Conservation (phyloP, 1,140 invertebrate species). For the Geopemphigus sp. region DNA sequence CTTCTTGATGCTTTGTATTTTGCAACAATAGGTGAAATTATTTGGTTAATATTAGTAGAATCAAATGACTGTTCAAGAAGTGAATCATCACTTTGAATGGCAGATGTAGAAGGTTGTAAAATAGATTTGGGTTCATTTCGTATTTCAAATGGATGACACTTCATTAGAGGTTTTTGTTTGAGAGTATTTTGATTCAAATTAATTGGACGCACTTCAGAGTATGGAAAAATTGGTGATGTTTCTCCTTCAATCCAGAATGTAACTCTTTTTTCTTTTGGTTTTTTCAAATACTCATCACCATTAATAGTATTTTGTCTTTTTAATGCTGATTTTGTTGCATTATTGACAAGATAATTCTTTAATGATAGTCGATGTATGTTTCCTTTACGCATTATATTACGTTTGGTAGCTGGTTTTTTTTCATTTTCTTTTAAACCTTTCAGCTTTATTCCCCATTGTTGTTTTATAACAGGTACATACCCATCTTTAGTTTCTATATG, state of each 20-base stretch:
- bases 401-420: slow-evolving; percentile 31
- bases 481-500: slow-evolving; percentile 4
- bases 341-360: slow-evolving; percentile 16
- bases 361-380: slow-evolving; percentile 23
- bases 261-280: slow-evolving; percentile 43
- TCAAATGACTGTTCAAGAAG: not conserved
- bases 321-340: slow-evolving; percentile 35
- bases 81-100: not conserved
- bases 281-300: slow-evolving; percentile 13
- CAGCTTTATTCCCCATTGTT: not conserved
- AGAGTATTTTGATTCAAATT: slow-evolving; percentile 31
- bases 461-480: not conserved
- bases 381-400: slow-evolving; percentile 26
- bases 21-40: slow-evolving; percentile 34
- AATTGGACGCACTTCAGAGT: slow-evolving; percentile 14
- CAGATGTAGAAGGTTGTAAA: slow-evolving; percentile 20
- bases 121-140: slow-evolving; percentile 26
- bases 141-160: slow-evolving; percentile 41
- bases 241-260: slow-evolving; percentile 40
- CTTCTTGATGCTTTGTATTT: slow-evolving; percentile 31
- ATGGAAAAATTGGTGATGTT: slow-evolving; percentile 10
- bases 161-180: slow-evolving; percentile 38
- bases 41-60: not conserved
- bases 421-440: slow-evolving; percentile 27
- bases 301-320: slow-evolving; percentile 18